A percentile compares a stretch with the other conserved stretches of the same genome.
Evolutionary conservation across 1,140 invertebrate genomes (phyloP).

Genomic region (Orchesella cincta): DNA sequence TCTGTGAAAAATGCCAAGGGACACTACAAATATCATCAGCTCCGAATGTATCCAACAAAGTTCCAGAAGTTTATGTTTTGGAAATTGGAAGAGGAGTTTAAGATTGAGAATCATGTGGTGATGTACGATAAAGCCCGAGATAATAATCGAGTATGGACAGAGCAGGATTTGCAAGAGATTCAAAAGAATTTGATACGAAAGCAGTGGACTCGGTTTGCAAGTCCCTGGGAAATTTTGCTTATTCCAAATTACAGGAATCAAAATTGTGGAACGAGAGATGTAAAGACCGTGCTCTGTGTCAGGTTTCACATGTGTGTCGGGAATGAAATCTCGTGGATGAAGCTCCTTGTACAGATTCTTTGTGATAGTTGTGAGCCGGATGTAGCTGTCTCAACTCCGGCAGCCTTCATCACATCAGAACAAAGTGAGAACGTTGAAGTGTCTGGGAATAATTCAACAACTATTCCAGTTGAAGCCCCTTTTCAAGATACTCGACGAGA

Average conservation of each 20-base stretch:
- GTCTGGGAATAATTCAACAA: background rate
- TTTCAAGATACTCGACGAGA: background rate
- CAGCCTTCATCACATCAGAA: background rate
- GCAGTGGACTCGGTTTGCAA: constrained; percentile 34
- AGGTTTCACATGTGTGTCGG: constrained; percentile 33
- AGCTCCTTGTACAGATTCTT: constrained; percentile 16
- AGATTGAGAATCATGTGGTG: constrained; percentile 36
- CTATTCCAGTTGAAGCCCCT: background rate
- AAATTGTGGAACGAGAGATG: background rate
- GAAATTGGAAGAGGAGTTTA: constrained; percentile 37
- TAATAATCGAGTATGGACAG: constrained; percentile 35
- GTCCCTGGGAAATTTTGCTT: constrained; percentile 37
- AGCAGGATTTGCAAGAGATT: constrained; percentile 26
- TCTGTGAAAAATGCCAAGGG: constrained; percentile 22
- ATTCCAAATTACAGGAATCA: constrained; percentile 33
- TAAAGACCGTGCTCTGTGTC: constrained; percentile 34
- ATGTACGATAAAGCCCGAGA: constrained; percentile 32
- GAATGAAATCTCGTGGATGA: constrained; percentile 31
- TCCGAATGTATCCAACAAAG: constrained; percentile 26
- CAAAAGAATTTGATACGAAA: constrained; percentile 38
- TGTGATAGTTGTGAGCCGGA: background rate
- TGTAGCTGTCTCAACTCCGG: background rate
- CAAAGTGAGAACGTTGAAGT: background rate
- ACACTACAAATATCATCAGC: constrained; percentile 30
- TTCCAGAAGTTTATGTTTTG: constrained; percentile 42